phyloP scores from a whole-genome alignment of 1,140 invertebrate genomes.

The Paracyclopina nana region DNA sequence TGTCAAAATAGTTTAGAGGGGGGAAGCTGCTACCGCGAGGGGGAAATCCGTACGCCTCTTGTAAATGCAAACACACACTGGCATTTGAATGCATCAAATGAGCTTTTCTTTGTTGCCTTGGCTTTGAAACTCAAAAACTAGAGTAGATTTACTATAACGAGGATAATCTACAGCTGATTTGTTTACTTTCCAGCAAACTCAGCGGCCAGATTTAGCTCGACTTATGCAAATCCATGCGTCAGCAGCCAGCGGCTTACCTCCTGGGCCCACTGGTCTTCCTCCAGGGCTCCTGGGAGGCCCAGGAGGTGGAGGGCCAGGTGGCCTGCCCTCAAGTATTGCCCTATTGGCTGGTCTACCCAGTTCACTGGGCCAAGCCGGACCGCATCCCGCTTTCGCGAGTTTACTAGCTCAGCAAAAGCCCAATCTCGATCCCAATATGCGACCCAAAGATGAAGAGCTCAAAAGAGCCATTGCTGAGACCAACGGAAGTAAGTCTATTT shows the following conservation, averaged over 20 bases:
- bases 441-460: not conserved
- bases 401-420: not conserved
- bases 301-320: not conserved
- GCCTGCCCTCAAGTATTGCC: not conserved
- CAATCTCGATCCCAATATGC: not conserved
- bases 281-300: constrained; percentile 7
- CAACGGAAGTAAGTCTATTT: not conserved
- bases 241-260: not conserved
- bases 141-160: too few species aligned
- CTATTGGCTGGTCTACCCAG: not conserved
- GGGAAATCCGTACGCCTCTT: too few species aligned
- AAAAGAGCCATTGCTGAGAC: not conserved
- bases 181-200: constrained; percentile 1
- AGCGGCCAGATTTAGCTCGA: constrained; percentile 9
- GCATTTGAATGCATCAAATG: too few species aligned
- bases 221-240: constrained; percentile 15
- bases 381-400: not conserved
- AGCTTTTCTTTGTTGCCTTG: too few species aligned
- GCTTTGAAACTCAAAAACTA: too few species aligned
- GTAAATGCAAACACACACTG: too few species aligned
- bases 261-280: constrained; percentile 7
- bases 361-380: not conserved
- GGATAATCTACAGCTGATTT: not conserved
- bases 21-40: too few species aligned
- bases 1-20: too few species aligned